Evolutionary conservation across 2,113 vertebrate genomes (phyloP).

Genomic region (Podarcis raffonei): DNA sequence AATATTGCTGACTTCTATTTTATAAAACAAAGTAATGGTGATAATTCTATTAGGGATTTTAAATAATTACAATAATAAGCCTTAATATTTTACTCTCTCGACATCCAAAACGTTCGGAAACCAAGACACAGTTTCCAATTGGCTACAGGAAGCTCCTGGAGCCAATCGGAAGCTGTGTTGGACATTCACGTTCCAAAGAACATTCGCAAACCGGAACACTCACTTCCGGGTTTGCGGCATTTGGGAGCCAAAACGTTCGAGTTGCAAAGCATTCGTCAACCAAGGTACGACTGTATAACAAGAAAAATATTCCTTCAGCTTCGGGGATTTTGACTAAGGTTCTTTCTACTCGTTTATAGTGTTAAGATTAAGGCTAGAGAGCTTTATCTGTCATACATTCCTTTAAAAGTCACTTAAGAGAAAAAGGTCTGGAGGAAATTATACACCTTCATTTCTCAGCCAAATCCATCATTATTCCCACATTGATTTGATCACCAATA

Average conservation of each 20-base stretch:
- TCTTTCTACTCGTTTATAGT: background rate
- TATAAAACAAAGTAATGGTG: background rate
- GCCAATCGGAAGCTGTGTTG: too few species aligned
- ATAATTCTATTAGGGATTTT: background rate
- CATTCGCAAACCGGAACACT: too few species aligned
- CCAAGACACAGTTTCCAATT: too few species aligned
- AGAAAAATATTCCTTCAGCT: conserved; percentile 23
- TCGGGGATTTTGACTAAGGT: background rate
- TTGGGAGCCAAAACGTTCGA: too few species aligned
- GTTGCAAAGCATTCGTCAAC: background rate
- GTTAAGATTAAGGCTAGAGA: background rate
- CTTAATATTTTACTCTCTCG: background rate
- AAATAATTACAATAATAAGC: background rate
- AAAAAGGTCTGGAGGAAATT: background rate
- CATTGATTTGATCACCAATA: conserved; percentile 8
- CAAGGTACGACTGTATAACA: background rate
- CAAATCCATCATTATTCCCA: conserved; percentile 7
- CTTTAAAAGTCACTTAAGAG: background rate
- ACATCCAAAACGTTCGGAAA: too few species aligned
- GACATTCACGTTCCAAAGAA: too few species aligned
- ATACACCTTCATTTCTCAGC: background rate
- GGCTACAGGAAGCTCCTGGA: too few species aligned
- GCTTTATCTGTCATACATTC: background rate
- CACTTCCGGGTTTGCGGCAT: too few species aligned
- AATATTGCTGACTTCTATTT: background rate